These are phyloP conservation scores for Athetis lepigone DNA, from an alignment of 2,888 invertebrate species.

Conservation along the genomic window DNA sequence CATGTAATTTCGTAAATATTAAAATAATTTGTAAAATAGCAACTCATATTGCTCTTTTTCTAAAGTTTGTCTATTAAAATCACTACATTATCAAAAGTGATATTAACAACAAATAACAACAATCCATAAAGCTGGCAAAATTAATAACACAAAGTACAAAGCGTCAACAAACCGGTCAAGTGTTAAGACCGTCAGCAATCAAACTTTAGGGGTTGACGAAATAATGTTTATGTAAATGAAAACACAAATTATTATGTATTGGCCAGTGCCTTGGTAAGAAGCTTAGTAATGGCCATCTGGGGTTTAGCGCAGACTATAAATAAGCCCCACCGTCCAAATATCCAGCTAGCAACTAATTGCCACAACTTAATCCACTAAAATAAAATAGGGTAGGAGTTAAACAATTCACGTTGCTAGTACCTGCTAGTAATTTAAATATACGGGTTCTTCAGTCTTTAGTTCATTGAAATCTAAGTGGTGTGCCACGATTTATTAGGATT, in stretches of 20 bases:
- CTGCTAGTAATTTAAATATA: slow-evolving; percentile 70
- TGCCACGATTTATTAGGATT: slow-evolving; percentile 49
- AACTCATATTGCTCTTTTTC: background rate
- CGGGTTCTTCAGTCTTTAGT: slow-evolving; percentile 48
- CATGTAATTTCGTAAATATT: no score
- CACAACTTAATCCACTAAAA: slow-evolving; percentile 82
- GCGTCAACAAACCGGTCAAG: slow-evolving; percentile 17
- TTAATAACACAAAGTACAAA: slow-evolving; percentile 7
- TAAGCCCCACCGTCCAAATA: slow-evolving; percentile 78
- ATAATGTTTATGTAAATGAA: slow-evolving; percentile 64
- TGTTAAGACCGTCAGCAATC: slow-evolving; percentile 24
- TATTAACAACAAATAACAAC: background rate
- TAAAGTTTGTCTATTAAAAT: background rate
- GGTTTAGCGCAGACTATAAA: slow-evolving; percentile 77
- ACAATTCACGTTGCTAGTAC: slow-evolving; percentile 59
- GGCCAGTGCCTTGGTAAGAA: slow-evolving; percentile 70
- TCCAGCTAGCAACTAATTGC: slow-evolving; percentile 81
- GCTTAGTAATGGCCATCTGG: slow-evolving; percentile 73
- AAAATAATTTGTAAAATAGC: background rate
- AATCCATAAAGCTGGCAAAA: background rate
- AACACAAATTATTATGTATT: slow-evolving; percentile 70
- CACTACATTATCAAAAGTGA: no score
- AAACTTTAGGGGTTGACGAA: slow-evolving; percentile 29
- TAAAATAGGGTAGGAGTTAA: slow-evolving; percentile 76
- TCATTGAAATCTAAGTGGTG: slow-evolving; percentile 58